A percentile compares a stretch with the other conserved stretches of the same genome.
These are phyloP conservation scores for Tinea trinotella DNA, from an alignment of 2,888 invertebrate genomes.

Conservation along the genomic window DNA sequence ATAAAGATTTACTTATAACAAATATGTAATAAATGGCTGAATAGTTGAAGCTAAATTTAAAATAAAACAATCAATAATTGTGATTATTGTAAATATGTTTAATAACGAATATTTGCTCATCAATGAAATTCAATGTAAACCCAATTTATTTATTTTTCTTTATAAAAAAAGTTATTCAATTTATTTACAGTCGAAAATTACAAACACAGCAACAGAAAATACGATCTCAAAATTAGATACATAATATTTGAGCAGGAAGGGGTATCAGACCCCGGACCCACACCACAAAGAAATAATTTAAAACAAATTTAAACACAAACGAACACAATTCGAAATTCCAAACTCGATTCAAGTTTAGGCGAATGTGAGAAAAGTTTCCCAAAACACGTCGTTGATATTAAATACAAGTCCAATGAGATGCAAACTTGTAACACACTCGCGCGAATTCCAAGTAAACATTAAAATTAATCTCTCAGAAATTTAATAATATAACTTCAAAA, in stretches of 20 bases:
- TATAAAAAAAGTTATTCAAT: no score
- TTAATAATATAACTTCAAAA: no score
- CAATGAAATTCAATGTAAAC: no score
- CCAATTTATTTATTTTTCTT: no score
- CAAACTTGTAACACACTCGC: constrained; percentile 47
- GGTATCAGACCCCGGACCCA: not conserved
- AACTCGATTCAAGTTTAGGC: constrained; percentile 43
- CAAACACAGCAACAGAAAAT: not conserved
- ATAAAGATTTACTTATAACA: no score
- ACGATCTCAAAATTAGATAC: not conserved
- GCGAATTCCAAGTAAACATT: constrained; percentile 53
- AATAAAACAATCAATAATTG: no score
- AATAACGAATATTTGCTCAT: no score
- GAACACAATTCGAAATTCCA: constrained; percentile 48
- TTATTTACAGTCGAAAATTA: no score
- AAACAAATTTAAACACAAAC: constrained; percentile 42
- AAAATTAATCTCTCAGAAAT: constrained; percentile 37
- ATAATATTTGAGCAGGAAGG: not conserved
- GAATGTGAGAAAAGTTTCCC: constrained; percentile 42
- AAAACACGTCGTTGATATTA: constrained; percentile 62
- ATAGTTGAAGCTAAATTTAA: no score
- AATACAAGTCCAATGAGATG: constrained; percentile 63
- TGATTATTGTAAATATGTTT: no score
- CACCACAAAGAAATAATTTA: constrained; percentile 31
- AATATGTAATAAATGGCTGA: no score